phyloP scores from a whole-genome alignment of 2,888 invertebrate genomes.

The Drosophila infuscata region DNA sequence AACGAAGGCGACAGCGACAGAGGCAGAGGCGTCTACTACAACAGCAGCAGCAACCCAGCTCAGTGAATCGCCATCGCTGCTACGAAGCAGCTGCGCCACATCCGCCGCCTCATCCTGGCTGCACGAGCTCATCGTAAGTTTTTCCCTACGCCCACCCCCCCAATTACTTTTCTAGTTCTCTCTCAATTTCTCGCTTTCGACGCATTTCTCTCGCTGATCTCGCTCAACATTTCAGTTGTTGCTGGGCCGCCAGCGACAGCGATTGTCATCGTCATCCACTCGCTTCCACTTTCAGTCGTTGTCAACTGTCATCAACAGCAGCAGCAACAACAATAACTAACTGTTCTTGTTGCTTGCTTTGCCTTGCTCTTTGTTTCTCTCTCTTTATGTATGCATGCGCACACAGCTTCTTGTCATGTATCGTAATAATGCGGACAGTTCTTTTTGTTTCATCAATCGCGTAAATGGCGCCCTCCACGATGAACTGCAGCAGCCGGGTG shows the following conservation, averaged over 20 bases:
- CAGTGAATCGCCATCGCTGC: constrained; percentile 51
- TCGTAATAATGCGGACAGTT: constrained; percentile 74
- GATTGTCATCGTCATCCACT: constrained; percentile 42
- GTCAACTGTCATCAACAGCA: constrained; percentile 3
- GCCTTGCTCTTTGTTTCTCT: constrained; percentile 1
- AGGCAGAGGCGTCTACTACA: constrained; percentile 20
- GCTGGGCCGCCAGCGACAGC: constrained; percentile 44
- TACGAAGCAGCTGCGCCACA: constrained; percentile 54
- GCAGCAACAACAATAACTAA: constrained; percentile 3
- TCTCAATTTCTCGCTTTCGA: constrained; percentile 14
- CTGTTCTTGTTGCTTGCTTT: constrained; percentile 21
- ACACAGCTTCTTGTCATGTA: constrained; percentile 58
- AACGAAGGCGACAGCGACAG: constrained; percentile 24
- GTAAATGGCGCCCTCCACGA: constrained; percentile 86
- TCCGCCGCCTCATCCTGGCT: constrained; percentile 73
- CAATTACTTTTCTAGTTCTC: background rate
- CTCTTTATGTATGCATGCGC: background rate
- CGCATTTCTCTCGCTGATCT: constrained; percentile 10
- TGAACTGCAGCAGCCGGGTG: constrained; percentile 88
- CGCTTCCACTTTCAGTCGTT: constrained; percentile 33
- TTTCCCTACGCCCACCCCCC: constrained; percentile 1
- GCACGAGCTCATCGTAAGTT: constrained; percentile 64
- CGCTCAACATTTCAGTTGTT: constrained; percentile 54
- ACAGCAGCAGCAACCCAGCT: constrained; percentile 22
- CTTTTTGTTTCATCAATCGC: constrained; percentile 79